Evolutionary conservation across 2,113 vertebrate genomes (phyloP).

Genomic region (Phylloscopus whistleri): DNA sequence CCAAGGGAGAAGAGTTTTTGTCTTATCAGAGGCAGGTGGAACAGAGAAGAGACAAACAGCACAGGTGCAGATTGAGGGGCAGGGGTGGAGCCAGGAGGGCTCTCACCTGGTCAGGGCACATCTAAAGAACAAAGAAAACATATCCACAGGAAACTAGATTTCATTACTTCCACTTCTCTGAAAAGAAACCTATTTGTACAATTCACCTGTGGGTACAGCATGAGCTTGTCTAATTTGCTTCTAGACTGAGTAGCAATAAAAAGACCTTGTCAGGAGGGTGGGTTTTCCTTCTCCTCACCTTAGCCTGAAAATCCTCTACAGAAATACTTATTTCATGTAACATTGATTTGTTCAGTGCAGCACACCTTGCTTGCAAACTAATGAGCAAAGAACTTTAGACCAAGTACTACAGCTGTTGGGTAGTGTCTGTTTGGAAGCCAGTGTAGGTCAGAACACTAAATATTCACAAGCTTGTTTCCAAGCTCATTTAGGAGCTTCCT

Average conservation of each 20-base stretch:
- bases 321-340: background rate
- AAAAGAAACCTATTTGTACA: background rate
- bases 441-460: background rate
- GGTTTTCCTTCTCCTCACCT: background rate
- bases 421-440: background rate
- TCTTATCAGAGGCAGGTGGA: background rate
- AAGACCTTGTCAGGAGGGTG: background rate
- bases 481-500: background rate
- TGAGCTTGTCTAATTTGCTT: constrained; percentile 24
- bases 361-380: background rate
- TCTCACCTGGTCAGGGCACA: background rate
- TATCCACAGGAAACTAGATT: background rate
- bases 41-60: background rate
- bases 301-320: constrained; percentile 11
- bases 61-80: background rate
- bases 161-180: background rate
- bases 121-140: background rate
- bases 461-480: background rate
- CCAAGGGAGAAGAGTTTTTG: background rate
- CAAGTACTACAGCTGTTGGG: background rate
- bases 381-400: background rate
- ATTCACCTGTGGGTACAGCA: background rate
- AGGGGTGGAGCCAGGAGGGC: background rate
- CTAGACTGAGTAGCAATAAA: background rate
- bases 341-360: constrained; percentile 4